Evolutionary conservation across 2,113 vertebrate species (phyloP), one percentile per base, ranked within the genome.

Genomic region (Myotis yumanensis): DNA sequence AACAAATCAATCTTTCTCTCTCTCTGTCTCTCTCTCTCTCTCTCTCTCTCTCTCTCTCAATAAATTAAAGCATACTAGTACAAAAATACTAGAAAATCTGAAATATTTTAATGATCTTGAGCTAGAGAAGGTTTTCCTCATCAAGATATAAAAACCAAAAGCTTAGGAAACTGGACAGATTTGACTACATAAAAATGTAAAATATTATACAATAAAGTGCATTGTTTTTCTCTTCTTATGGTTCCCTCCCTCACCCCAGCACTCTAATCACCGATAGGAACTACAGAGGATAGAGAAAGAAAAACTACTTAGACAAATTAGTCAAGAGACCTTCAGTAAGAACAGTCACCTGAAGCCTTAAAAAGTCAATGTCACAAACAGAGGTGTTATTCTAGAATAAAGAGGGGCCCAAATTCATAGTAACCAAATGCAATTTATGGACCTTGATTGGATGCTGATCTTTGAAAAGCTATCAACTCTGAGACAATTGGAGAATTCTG

Each of bases 81-180:
- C 3, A 37, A 91, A 72, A 54, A 10, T 28, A 46, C 32, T 23
- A 37, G 37, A 69, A 85, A 83, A 40, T 11, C 14, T 7, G 18
- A 54, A 57, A n/a, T 69, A 10, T 52, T 72, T 75, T 88, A 62
- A 62, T 68, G 66, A 75, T 84, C 80, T 52, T 69, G 32, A 10
- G 18, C 77, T 73, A 72, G 46, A 79, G 37, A 94, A 88, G 51
- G 17, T 20, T 88, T 88, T 30, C 35, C 35, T 94, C 72, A 46
- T 75, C 79, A 84, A 90, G 18, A 84, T 25, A 87, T 72, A 92
- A 32, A 85, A 91, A 57, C 2, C 43, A 62, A 85, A 87, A 93
- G 77, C 83, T 93, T 96, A 90, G 86, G 54, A 88, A 76, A 95
- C 69, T 64, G 64, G 82, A 79, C 82, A 91, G 93, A 95, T 46